Conservation (phyloP, 2,888 invertebrate species). For the Junonia oenone region DNA sequence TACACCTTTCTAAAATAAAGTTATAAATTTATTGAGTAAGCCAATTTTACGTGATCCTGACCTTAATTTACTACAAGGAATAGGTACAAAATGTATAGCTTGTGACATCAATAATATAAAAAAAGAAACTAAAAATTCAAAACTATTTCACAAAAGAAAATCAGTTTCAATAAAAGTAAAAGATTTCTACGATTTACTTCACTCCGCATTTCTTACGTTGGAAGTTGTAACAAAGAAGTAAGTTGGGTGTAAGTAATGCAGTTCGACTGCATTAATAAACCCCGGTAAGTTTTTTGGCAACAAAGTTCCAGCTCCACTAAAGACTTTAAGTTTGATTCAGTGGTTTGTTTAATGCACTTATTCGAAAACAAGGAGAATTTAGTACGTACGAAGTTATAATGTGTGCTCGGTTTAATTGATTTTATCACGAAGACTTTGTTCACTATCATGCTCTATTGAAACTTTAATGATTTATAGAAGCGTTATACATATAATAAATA, state of each 20-base stretch:
- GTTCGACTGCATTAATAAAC: conserved; percentile 63
- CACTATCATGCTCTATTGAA: neutral
- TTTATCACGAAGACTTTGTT: neutral
- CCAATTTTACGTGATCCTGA: too few relatives aligned
- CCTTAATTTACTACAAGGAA: too few relatives aligned
- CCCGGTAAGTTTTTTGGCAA: conserved; percentile 65
- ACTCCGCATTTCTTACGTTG: conserved; percentile 6
- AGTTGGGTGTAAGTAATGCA: conserved; percentile 53
- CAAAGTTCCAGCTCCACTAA: conserved; percentile 38
- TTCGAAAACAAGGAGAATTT: conserved; percentile 33
- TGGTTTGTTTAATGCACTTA: conserved; percentile 32
- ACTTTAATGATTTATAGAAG: neutral
- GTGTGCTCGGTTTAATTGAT: conserved; percentile 11
- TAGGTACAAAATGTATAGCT: too few relatives aligned
- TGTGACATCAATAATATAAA: too few relatives aligned
- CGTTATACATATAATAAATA: too few relatives aligned
- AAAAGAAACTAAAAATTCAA: neutral
- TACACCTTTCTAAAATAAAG: too few relatives aligned
- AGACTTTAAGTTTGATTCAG: conserved; percentile 38
- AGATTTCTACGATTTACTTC: conserved; percentile 12
- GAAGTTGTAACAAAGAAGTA: conserved; percentile 48
- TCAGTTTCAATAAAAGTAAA: neutral
- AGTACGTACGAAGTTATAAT: conserved; percentile 20
- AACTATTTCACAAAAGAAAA: neutral
- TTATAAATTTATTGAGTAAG: too few relatives aligned